Evolutionary conservation across 2,113 vertebrate genomes (phyloP).

Genomic region (Rhabdomys dilectus): DNA sequence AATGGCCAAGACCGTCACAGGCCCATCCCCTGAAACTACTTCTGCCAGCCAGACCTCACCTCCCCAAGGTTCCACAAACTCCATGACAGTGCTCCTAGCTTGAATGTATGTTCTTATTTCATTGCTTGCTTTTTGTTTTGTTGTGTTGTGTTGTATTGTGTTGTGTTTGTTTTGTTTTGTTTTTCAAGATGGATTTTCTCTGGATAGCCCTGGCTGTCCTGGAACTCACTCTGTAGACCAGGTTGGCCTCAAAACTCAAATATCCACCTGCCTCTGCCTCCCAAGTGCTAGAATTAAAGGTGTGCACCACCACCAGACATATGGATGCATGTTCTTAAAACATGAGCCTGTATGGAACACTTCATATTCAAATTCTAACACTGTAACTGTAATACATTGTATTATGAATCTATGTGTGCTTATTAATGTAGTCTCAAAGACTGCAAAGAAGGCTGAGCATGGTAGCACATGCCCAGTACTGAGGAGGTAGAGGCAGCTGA

Average conservation of each 20-base stretch:
- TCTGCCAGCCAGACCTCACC: background rate
- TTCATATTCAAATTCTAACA: background rate
- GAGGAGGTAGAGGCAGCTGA: background rate
- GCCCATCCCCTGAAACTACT: background rate
- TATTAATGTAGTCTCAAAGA: background rate
- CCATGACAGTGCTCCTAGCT: background rate
- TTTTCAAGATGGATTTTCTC: background rate
- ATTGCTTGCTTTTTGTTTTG: background rate
- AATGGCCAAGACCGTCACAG: background rate
- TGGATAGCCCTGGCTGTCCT: background rate
- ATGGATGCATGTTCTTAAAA: background rate
- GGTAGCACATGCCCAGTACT: background rate
- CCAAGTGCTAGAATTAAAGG: background rate
- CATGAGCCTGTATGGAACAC: background rate
- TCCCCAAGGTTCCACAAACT: background rate
- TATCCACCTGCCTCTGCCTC: background rate
- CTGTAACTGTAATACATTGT: background rate
- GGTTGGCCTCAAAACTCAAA: background rate
- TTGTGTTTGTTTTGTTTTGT: background rate
- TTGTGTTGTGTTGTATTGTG: background rate
- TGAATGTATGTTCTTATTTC: too few species aligned
- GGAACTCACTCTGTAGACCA: background rate
- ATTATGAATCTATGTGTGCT: background rate
- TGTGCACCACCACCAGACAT: background rate
- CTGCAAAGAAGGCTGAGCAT: background rate